Evolutionary conservation across 2,113 vertebrate genomes (phyloP).

Genomic region (Poicephalus gulielmi): DNA sequence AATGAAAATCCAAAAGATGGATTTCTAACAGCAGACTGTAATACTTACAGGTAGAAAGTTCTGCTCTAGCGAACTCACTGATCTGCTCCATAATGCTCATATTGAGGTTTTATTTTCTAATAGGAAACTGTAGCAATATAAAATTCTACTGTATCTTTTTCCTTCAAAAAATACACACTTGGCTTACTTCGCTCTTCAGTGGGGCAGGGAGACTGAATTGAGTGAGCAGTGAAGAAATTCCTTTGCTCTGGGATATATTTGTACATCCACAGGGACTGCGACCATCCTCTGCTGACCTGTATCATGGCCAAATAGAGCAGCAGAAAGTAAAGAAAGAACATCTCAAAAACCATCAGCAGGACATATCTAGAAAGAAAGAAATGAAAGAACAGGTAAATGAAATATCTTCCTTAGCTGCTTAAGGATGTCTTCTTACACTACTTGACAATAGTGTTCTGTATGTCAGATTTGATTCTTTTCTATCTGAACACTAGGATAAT

Average conservation of each 20-base stretch:
- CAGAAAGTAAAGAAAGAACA: slow-evolving; percentile 34
- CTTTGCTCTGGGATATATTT: background rate
- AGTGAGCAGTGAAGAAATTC: background rate
- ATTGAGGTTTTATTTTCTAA: background rate
- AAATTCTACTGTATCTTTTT: background rate
- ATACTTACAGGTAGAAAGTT: background rate
- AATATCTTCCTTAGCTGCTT: background rate
- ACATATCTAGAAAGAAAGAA: slow-evolving; percentile 53
- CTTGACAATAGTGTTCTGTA: background rate
- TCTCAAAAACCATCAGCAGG: background rate
- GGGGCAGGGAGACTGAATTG: background rate
- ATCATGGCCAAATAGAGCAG: slow-evolving; percentile 9
- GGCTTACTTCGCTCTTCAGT: background rate
- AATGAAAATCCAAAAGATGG: background rate
- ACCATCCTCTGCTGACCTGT: slow-evolving; percentile 81
- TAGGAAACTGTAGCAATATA: background rate
- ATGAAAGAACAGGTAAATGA: slow-evolving; percentile 73
- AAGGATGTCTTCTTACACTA: background rate
- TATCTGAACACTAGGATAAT: background rate
- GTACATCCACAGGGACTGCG: slow-evolving; percentile 81
- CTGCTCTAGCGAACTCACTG: background rate
- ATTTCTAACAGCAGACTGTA: background rate
- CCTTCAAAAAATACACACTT: background rate
- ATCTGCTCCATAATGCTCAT: background rate
- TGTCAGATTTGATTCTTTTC: background rate